Evolutionary conservation across 2,113 vertebrate genomes (phyloP), one percentile per base, ranked within the genome.

Genomic region (Silurus asotus): DNA sequence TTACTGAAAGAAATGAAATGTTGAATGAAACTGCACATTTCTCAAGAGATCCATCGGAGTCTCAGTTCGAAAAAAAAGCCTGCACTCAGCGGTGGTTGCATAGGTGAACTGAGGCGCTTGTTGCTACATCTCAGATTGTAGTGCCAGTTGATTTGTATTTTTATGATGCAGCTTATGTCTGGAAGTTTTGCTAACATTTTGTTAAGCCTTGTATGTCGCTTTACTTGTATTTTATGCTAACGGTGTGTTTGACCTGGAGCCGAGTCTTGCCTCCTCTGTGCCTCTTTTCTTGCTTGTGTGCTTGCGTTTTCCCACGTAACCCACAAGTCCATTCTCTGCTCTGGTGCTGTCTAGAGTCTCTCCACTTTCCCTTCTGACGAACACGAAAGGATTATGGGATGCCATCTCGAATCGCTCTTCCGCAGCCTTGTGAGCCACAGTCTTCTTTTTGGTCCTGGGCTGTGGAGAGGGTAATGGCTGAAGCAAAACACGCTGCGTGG

Each of bases 321-420:
- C 1, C 37, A 37, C 37, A 15, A 67, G 81, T 84, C 77, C 82
- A 69, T 17, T 77, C 8, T 79, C 88, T 8, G 53, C 61, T 23
- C 72, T 1, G 61, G 20, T 5, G 13, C 65, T 85, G 11, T 81
- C 61, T 20, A 49, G 37, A 28, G 67, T 28, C 0, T 96, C 94
- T 8, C 95, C 94, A 0, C 96, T 97, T 84, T 94, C 94, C 62
- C 85, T 90, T 89, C 96, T 98, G 56, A 97, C 95, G 8, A 96
- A 98, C 75, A 97, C 93, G 0, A 91, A 69, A 0, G 95, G 95
- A 2, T 91, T 85, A 65, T 94, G 95, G 0, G 91, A 88, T 10
- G 92, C 91, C 89, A 96, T 93, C 89, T 95, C 94, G 85, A 96
- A 92, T 85, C 93, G 89, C 55, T 87, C 91, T 74, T 94, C 92